Evolutionary conservation across 2,888 invertebrate genomes (phyloP), one percentile per base, ranked within the genome.

Genomic region (Cantharis rufa): DNA sequence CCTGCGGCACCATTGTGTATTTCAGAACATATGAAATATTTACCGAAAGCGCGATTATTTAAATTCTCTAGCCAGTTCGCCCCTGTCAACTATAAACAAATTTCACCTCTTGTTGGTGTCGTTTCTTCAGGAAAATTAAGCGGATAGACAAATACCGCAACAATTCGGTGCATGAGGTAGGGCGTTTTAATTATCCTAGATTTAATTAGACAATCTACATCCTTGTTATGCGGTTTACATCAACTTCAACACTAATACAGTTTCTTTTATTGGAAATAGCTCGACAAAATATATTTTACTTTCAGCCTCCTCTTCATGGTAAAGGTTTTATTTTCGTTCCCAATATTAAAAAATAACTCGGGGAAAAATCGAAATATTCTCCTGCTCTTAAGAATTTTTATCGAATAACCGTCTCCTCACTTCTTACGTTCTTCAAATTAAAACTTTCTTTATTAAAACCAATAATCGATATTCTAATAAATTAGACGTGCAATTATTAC

Each of bases 101-200:
- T 48, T 48, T 48, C 13, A n/a, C 2, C n/a, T n/a, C 48, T 48
- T 48, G 48, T 48, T 48, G n/a, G 48, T 48, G 48, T 48, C 48
- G n/a, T 48, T 48, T 48, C 48, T n/a, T 48, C n/a, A n/a, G n/a
- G 48, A 48, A 32, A n/a, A 48, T 48, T 16, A 24, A 21, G 11
- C 21, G 11, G n/a, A 66, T 66, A 66, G n/a, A 66, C 16, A 24
- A 21, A 66, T 66, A 66, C 64, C 64, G 21, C 64, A 16, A 66
- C 64, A 66, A 66, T 66, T 66, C 11, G 24, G 64, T 66, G 24
- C 24, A 24, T 66, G 64, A 66, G 24, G 78, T 78, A 72, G 75
- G 72, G 74, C 68, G 72, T 78, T 78, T 78, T 78, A 78, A 78
- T 75, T 78, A 75, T 75, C 15, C 78, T 69, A 70, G 72, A 78